Base-by-base conservation (phyloP, 1,140 invertebrate genomes). In the Trichonephila clavipes region DNA sequence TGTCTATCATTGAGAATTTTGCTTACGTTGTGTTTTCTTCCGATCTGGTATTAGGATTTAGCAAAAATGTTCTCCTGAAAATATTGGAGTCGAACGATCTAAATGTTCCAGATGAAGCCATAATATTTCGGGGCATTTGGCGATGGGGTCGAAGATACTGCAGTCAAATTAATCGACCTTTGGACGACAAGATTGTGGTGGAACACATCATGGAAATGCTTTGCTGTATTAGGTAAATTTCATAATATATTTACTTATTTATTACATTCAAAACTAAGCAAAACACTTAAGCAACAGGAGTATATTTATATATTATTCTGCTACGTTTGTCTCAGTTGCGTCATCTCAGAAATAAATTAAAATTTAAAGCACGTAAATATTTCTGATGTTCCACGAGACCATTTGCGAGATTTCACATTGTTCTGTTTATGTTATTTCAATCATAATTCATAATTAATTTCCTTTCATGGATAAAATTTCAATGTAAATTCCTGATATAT, bases 51-150 rank as follows among this genome's bases (percentile, higher is more conserved):
- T n/a, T 94, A 1, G n/a, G n/a, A 4, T 64, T 94, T 14, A 40
- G 62, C 19, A 82, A 14, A 69, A 66, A 34, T 0, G 59, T 21
- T 21, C 28, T 94, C 1, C 8, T 58, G 18, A 51, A 28, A 18
- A 28, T 94, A 28, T 19, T 94, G 19, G 24, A 64, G 21, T 94
- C 93, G 1, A 34, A 66, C 21, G 6, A 34, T 0, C 34, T 94
- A 1, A 94, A 94, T 21, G 40, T 94, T 21, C 93, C 88, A 1
- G 93, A 94, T 40, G 93, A 94, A 69, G 21, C 72, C 14, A 21
- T 69, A 8, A 18, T 66, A 1, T 94, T 94, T 44, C 61, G 88
- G 87, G 93, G 87, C 2, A 18, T 94, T 12, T 94, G 93, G 93
- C 21, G 88, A 4, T 94, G 93, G 93, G 93, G 93, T 7, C 14